Percentiles rank a stretch among this genome's conserved stretches.
phyloP scores from a whole-genome alignment of 2,113 vertebrate species.

The Sinosuthora webbiana region DNA sequence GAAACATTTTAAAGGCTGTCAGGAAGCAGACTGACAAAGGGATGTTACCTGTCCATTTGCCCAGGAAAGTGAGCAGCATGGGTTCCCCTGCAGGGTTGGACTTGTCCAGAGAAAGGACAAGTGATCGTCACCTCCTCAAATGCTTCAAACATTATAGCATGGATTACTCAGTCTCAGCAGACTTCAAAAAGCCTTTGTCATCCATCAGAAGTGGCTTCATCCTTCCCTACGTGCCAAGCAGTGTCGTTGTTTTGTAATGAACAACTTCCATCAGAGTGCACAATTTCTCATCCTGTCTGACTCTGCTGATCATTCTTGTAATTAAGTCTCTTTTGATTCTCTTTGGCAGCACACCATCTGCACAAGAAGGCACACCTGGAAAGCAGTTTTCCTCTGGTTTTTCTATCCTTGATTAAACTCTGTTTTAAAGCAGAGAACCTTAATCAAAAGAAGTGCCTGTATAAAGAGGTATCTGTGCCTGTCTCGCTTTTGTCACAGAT shows the following conservation, averaged over 20 bases:
- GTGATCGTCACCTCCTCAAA: neutral
- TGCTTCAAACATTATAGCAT: neutral
- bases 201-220: neutral
- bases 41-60: neutral
- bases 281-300: constrained; percentile 43
- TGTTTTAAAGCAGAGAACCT: constrained; percentile 53
- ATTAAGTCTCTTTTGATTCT: constrained; percentile 61
- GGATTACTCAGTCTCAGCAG: neutral
- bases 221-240: neutral
- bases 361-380: constrained; percentile 60
- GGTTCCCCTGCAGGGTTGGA: neutral
- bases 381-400: constrained; percentile 39
- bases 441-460: constrained; percentile 49
- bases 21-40: neutral
- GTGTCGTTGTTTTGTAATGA: constrained; percentile 41
- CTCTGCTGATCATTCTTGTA: constrained; percentile 49
- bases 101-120: neutral
- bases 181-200: constrained; percentile 15
- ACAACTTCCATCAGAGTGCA: constrained; percentile 43
- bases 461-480: neutral
- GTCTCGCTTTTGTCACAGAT: neutral
- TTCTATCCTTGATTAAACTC: constrained; percentile 65
- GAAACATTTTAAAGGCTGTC: neutral
- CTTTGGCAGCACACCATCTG: constrained; percentile 61
- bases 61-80: neutral